Conservation (phyloP, 2,113 vertebrate species). For the Marmota flaviventris region DNA sequence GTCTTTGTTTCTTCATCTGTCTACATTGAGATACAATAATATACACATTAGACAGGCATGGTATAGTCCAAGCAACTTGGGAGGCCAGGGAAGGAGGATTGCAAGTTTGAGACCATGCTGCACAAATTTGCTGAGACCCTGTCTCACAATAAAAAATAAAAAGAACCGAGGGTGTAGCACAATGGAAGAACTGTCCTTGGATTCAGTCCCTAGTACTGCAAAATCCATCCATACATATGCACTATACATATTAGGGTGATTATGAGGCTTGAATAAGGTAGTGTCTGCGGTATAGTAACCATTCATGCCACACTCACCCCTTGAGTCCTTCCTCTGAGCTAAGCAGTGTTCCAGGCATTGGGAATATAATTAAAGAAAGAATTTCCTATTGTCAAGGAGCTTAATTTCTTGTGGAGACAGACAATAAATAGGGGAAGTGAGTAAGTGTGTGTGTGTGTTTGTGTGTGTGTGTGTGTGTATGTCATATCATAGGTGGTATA, state of each 20-base stretch:
- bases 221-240: no score
- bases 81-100: no score
- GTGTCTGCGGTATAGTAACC: background rate
- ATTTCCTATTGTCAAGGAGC: background rate
- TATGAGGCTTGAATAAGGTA: background rate
- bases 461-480: no score
- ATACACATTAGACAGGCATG: no score
- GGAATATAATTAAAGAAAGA: background rate
- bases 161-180: no score
- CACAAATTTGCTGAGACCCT: no score
- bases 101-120: no score
- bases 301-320: background rate
- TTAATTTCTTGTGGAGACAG: slow-evolving; percentile 4
- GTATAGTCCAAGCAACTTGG: no score
- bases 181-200: no score
- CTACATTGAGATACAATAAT: background rate
- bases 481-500: background rate
- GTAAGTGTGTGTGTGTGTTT: background rate
- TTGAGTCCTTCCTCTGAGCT: background rate
- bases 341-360: background rate
- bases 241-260: background rate
- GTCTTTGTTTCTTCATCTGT: slow-evolving; percentile 18
- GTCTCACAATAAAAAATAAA: no score
- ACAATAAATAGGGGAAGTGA: background rate
- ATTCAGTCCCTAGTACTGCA: no score